These are phyloP conservation scores for Gymnogyps californianus DNA, from an alignment of 2,113 vertebrate species.

Conservation along the genomic window DNA sequence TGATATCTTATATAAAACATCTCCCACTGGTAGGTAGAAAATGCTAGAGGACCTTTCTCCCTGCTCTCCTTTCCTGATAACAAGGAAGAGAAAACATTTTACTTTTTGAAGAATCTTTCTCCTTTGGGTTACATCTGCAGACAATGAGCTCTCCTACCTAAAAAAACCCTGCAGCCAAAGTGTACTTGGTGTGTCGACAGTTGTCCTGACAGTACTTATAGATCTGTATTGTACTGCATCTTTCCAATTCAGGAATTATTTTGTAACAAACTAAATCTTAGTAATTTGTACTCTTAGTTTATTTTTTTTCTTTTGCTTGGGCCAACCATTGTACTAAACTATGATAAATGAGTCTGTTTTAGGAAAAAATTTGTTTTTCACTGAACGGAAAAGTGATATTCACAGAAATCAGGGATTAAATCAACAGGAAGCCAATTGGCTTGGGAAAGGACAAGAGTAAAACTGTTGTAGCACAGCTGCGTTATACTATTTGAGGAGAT, in stretches of 20 bases:
- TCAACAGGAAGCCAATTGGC: not conserved
- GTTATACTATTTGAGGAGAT: not conserved
- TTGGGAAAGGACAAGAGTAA: slow-evolving; percentile 1
- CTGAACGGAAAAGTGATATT: not conserved
- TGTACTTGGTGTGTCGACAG: not conserved
- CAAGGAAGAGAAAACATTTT: not conserved
- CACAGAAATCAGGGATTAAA: not conserved
- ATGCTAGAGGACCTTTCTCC: not conserved
- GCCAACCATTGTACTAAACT: not conserved
- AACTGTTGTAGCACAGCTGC: not conserved
- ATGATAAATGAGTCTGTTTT: not conserved
- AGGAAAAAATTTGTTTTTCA: not conserved
- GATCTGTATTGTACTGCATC: not conserved
- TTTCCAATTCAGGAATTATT: not conserved
- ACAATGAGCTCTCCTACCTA: not conserved
- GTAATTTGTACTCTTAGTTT: not conserved
- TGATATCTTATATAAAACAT: not conserved
- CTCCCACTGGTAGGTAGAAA: not conserved
- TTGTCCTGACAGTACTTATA: not conserved
- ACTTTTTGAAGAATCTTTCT: not conserved
- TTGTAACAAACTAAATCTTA: not conserved
- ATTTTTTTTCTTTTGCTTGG: not conserved
- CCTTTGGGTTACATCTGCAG: not conserved
- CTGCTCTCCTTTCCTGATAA: not conserved
- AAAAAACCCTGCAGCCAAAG: not conserved